phyloP scores from a whole-genome alignment of 2,797 vertebrate genomes.

The Brachyalestes nurse region DNA sequence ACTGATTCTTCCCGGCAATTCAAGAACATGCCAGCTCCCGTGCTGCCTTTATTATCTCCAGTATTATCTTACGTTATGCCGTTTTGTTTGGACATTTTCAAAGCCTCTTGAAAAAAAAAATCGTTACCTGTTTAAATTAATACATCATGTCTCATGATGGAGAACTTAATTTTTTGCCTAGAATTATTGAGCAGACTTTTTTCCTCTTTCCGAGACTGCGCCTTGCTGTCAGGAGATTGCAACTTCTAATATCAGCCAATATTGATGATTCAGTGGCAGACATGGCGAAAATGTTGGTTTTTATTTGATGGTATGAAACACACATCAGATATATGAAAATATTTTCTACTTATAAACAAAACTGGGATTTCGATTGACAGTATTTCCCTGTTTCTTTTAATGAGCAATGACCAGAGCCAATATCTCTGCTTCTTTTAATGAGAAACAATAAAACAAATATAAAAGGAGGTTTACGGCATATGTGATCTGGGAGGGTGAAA shows the following conservation, averaged over 20 bases:
- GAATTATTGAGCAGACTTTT: too few relatives aligned
- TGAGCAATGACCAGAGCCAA: neutral
- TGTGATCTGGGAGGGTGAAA: neutral
- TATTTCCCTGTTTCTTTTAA: neutral
- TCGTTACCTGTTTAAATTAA: neutral
- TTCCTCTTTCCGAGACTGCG: too few relatives aligned
- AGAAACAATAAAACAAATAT: neutral
- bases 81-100: neutral
- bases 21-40: neutral
- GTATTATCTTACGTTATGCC: conserved; percentile 2
- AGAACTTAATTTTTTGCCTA: neutral
- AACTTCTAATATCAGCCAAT: too few relatives aligned
- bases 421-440: neutral
- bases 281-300: too few relatives aligned
- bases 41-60: neutral
- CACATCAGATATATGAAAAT: too few relatives aligned
- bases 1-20: neutral
- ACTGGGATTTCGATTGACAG: too few relatives aligned
- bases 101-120: neutral
- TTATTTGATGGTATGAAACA: too few relatives aligned
- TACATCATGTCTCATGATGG: neutral
- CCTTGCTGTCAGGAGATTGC: too few relatives aligned
- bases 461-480: neutral
- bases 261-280: too few relatives aligned
- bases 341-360: too few relatives aligned